phyloP scores from a whole-genome alignment of 2,113 vertebrate species.

The Albula goreensis region DNA sequence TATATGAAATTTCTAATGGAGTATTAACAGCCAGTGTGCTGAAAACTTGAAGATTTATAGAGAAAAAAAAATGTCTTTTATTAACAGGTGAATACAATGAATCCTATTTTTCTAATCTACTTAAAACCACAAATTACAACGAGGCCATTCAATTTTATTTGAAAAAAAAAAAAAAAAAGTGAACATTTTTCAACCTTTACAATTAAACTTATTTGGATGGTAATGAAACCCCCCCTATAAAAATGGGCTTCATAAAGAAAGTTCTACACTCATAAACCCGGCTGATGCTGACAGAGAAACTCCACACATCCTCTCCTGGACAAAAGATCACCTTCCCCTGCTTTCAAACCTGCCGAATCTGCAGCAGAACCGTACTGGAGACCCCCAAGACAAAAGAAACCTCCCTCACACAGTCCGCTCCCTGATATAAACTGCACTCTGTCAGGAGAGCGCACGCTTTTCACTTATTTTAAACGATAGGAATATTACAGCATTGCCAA shows the following conservation, averaged over 20 bases:
- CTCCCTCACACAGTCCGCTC: not conserved
- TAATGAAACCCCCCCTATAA: not conserved
- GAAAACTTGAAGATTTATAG: constrained; percentile 63
- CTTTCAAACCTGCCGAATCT: not conserved
- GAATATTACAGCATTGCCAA: not conserved
- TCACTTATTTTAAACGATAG: not conserved
- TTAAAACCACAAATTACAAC: constrained; percentile 49
- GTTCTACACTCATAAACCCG: not conserved
- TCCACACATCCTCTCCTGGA: not conserved
- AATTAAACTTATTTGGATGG: constrained; percentile 16
- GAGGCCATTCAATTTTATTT: constrained; percentile 24
- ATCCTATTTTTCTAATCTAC: constrained; percentile 38
- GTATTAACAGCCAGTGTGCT: constrained; percentile 67
- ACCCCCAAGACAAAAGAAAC: not conserved
- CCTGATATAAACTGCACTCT: not conserved
- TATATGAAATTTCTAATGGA: constrained; percentile 92
- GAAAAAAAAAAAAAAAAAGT: constrained; percentile 2
- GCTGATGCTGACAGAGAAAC: not conserved
- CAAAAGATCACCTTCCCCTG: not conserved
- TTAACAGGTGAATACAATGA: constrained; percentile 53
- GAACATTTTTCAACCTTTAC: not conserved
- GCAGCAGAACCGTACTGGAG: not conserved
- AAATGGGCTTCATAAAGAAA: not conserved
- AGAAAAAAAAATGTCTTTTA: constrained; percentile 45
- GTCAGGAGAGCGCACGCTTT: not conserved